Base-by-base conservation (phyloP, 2,888 invertebrate genomes). In the Parasteatoda lunata region DNA sequence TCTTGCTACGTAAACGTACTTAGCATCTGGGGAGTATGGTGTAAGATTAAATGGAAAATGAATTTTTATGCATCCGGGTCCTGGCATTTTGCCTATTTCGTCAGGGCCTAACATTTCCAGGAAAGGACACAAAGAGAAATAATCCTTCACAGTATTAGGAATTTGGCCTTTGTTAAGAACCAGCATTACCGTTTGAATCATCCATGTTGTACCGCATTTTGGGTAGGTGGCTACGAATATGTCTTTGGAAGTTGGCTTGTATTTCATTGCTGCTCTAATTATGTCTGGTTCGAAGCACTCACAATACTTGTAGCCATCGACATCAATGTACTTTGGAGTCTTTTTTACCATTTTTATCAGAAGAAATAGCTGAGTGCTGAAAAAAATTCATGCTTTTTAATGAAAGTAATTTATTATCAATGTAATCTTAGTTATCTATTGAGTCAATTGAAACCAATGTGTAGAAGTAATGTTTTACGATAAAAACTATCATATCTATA, bases 1-100 rank as follows among this genome's bases (percentile, higher is more conserved):
- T 69, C 93, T 91, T 8, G 91, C 91, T 45, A 93, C 91, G 89
- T 93, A 93, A 54, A 93, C 91, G 59, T 90, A 90, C 52, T 89
- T 89, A 9, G 89, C 88, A 47, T 88, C 73, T 13, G 88, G 81
- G 64, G 87, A 86, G 30, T 85, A 83, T 3, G 90, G 90, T 47
- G 89, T 79, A 13, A 89, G 54, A 15, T 89, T 52, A 48, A 89
- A 89, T 2, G 91, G 91, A 1, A 92, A 90, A 80, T 92, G 92
- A 3, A 90, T 90, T 79, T 89, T 89, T n/a, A 90, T 86, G 66
- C 84, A 77, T 6, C 89, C 84, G 2, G 89, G 89, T 8, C 70
- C 64, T 1, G 88, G 84, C 84, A 89, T 89, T 47, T 76, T 78
- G 45, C 70, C n/a, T n/a, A 85, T 51, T 59, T 71, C 84, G 2